Percentiles rank a stretch among this genome's conserved stretches.
These are phyloP conservation scores for Typhlomys cinereus DNA, from an alignment of 2,113 vertebrate species.

Conservation along the genomic window DNA sequence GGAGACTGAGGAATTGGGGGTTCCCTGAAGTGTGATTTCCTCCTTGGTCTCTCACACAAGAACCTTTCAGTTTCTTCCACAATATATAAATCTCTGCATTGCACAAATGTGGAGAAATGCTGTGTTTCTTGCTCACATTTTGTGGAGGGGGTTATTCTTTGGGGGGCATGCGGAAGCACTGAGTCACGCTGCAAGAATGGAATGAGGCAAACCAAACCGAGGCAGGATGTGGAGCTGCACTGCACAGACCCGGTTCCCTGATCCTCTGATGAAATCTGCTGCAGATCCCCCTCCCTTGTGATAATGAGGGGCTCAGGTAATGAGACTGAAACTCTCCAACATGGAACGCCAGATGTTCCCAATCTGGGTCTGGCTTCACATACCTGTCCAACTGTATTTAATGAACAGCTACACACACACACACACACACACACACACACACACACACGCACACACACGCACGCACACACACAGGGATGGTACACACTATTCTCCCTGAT, in stretches of 20 bases:
- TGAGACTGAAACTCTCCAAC: neutral
- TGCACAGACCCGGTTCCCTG: neutral
- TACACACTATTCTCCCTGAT: neutral
- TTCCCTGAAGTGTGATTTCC: neutral
- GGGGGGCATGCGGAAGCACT: neutral
- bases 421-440: neutral
- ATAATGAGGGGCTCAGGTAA: neutral
- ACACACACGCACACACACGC: neutral
- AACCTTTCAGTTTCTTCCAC: neutral
- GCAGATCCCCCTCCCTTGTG: no score
- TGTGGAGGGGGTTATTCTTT: neutral
- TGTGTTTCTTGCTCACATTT: neutral
- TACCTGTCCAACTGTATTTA: neutral
- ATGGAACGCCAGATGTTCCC: neutral
- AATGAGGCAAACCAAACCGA: neutral
- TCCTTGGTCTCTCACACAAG: neutral
- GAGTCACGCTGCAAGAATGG: constrained; percentile 1
- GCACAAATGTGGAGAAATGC: neutral
- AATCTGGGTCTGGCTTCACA: neutral
- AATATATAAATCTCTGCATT: neutral
- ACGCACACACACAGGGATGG: neutral
- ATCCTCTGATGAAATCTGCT: neutral
- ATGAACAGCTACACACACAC: neutral
- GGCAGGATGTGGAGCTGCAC: neutral
- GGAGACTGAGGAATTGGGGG: neutral